Percentiles rank a stretch among this genome's conserved stretches.
These are phyloP conservation scores for Nothobranchius kuhntae DNA, from an alignment of 2,113 vertebrate genomes.

Conservation along the genomic window DNA sequence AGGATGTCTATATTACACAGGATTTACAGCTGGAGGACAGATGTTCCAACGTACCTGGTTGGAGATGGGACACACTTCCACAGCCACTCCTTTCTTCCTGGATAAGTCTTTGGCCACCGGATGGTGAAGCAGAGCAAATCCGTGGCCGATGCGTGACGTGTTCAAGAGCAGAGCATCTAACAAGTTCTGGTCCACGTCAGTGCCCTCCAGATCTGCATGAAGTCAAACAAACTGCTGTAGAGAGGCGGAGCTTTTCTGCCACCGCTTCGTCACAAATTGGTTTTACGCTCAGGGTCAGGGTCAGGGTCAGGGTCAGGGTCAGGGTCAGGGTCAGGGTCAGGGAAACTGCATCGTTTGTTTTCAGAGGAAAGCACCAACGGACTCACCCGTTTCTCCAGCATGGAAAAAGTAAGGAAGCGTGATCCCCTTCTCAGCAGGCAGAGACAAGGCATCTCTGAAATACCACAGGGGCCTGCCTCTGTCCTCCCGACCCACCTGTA, in stretches of 20 bases:
- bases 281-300: no score
- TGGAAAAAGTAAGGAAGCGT: slow-evolving; percentile 90
- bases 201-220: slow-evolving; percentile 83
- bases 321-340: no score
- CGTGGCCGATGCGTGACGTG: slow-evolving; percentile 88
- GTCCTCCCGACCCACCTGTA: slow-evolving; percentile 90
- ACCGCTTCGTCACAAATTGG: no score
- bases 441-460: slow-evolving; percentile 82
- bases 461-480: slow-evolving; percentile 83
- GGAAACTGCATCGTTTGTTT: not conserved
- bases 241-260: not conserved
- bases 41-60: slow-evolving; percentile 83
- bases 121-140: slow-evolving; percentile 86
- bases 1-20: no score
- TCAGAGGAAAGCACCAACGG: not conserved
- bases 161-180: slow-evolving; percentile 89
- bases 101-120: slow-evolving; percentile 80
- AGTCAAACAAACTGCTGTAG: not conserved
- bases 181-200: slow-evolving; percentile 85
- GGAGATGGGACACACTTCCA: slow-evolving; percentile 93
- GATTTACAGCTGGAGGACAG: not conserved
- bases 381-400: slow-evolving; percentile 90
- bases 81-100: slow-evolving; percentile 80
- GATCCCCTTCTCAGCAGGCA: slow-evolving; percentile 76
- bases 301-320: no score